Base-by-base conservation (phyloP, 30 jellyfish, hydroid and myxozoan species). In the Sanderia malayensis region DNA sequence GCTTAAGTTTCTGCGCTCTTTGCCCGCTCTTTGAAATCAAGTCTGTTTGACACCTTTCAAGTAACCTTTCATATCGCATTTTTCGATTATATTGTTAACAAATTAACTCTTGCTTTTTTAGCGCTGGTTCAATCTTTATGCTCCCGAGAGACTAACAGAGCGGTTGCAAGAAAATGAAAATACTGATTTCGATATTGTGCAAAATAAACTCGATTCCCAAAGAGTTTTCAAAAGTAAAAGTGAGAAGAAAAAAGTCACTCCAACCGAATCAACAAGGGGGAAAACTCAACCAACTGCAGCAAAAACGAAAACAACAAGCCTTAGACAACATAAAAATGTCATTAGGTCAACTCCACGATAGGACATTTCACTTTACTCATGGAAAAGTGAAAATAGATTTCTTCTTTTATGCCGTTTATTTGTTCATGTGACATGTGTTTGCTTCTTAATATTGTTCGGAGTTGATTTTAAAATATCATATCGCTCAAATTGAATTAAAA, bases 51-150 rank as follows among this genome's bases (percentile, higher is more conserved):
- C n/a, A n/a, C n/a, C n/a, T n/a, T n/a, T n/a, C n/a, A n/a, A n/a
- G n/a, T n/a, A n/a, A n/a, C n/a, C n/a, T n/a, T n/a, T n/a, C n/a
- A n/a, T n/a, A n/a, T n/a, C n/a, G n/a, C n/a, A n/a, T n/a, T n/a
- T n/a, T n/a, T n/a, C n/a, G n/a, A n/a, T 6, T 41, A 41, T 6
- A 41, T 41, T 15, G 55, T 6, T 41, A 41, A 49, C 18, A 4
- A 15, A 49, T 47, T 24, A 6, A 31, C 26, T 47, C 30, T 52
- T 66, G 31, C 11, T 46, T 55, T 73, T 31, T 2, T 49, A 77
- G 89, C 19, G 52, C 52, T 77, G 89, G 89, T 77, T 77, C 59
- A 60, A 70, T 32, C 67, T 77, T 23, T 77, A 77, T 34, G 89
- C 89, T 23, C 89, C 89, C 4, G 89, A 77, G 9, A 77, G 89